Conservation (phyloP, 2,797 vertebrate genomes). For the Danio aesculapii region DNA sequence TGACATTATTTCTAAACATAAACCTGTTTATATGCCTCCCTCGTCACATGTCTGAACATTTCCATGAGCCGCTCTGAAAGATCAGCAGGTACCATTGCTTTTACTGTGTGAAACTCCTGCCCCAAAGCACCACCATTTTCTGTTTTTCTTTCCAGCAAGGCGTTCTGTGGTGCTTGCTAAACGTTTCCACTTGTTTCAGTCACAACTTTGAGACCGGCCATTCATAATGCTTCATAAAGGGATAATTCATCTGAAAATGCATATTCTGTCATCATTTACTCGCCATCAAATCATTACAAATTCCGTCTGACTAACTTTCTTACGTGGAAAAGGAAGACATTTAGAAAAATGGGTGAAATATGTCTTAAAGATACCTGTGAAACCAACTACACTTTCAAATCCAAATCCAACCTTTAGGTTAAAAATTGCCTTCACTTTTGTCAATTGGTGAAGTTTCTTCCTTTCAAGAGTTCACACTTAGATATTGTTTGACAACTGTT, state of each 20-base stretch:
- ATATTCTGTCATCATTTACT: conserved; percentile 5
- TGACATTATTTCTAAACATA: conserved; percentile 37
- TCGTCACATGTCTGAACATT: conserved; percentile 23
- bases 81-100: conserved; percentile 10
- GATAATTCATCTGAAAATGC: background rate
- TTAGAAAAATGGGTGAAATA: background rate
- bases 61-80: conserved; percentile 33
- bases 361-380: background rate
- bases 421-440: too few species aligned
- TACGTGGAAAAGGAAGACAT: background rate
- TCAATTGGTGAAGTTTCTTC: too few species aligned
- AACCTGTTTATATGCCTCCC: conserved; percentile 33
- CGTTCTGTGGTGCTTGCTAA: conserved; percentile 30
- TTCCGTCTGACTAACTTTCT: background rate
- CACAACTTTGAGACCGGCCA: conserved; percentile 6
- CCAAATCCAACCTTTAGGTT: too few species aligned
- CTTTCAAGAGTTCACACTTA: too few species aligned
- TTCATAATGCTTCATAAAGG: conserved; percentile 26
- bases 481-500: too few species aligned
- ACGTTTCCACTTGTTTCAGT: conserved; percentile 43
- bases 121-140: conserved; percentile 16
- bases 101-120: conserved; percentile 33
- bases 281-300: background rate
- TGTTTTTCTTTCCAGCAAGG: conserved; percentile 57
- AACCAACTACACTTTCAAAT: too few species aligned